Evolutionary conservation across 1,140 invertebrate genomes (phyloP), one percentile per base, ranked within the genome.

Genomic region (Drosophila lacteicornis): DNA sequence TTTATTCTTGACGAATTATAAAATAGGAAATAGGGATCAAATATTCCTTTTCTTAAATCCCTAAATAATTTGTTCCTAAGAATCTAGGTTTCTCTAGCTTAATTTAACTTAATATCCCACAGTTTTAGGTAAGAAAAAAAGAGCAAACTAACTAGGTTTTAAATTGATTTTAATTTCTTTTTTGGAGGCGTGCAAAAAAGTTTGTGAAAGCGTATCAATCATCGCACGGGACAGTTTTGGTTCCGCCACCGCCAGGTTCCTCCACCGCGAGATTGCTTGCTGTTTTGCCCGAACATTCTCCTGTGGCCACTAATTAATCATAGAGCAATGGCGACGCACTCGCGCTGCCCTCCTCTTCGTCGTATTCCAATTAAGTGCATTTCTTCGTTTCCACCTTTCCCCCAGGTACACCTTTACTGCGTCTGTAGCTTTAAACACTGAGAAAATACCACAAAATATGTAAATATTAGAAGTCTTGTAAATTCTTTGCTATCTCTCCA

Each of bases 351-450:
- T 53, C 53, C 30, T 30, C 43, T 38, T 61, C 53, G 6, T 40
- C 45, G 46, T 70, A 69, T 53, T 83, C 80, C 83, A 87, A 87
- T 87, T 88, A 87, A 88, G 84, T 88, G 84, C 73, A 88, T 80
- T 87, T 83, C 84, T 84, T 83, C 71, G 53, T 62, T 84, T 76
- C 36, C 43, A 60, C 66, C 56, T 70, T 51, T 56, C 4, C 42
- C 38, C 40, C 22, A 25, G 9, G 2, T 22, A 36, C 53, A 40
- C 33, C 53, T 40, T 15, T 55, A 55, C 17, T 42, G 40, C 30
- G 36, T 45, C 30, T 49, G 22, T 2, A 33, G 8, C 22, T 42
- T 19, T 58, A 17, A 5, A 2, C 27, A 62, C 57, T 11, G 13
- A 15, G 6, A 9, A 11, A 36, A 65, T 30, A 11, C 0, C 2